Evolutionary conservation across 2,113 vertebrate species (phyloP).

Genomic region (Oryzias woworae): DNA sequence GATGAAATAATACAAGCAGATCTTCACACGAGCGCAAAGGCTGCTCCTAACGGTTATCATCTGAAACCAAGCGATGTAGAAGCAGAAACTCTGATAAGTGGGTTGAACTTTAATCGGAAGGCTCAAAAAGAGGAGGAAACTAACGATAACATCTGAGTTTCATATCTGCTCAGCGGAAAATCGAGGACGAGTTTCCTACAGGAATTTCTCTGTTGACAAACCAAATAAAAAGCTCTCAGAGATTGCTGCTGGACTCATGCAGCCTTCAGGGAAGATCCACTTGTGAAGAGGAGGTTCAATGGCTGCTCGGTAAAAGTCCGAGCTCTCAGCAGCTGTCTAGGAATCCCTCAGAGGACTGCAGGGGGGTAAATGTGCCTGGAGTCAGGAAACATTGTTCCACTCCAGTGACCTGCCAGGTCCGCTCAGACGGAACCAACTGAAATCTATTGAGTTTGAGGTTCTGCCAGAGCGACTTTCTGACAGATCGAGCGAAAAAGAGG

Average conservation of each 20-base stretch:
- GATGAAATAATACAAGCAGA: too few relatives aligned
- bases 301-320: background rate
- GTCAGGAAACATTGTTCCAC: slow-evolving; percentile 38
- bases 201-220: too few relatives aligned
- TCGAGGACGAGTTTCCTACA: too few relatives aligned
- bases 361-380: slow-evolving; percentile 16
- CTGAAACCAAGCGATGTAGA: background rate
- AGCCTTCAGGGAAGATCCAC: background rate
- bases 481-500: background rate
- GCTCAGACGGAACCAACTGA: slow-evolving; percentile 35
- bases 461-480: slow-evolving; percentile 25
- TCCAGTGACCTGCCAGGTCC: slow-evolving; percentile 18
- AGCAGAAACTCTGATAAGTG: background rate
- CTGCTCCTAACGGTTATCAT: background rate
- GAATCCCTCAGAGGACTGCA: background rate
- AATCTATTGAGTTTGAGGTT: slow-evolving; percentile 21
- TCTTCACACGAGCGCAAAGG: background rate
- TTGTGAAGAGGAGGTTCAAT: background rate
- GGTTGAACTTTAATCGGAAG: background rate
- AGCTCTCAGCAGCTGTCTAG: slow-evolving; percentile 2
- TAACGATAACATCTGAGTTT: too few relatives aligned
- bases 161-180: too few relatives aligned
- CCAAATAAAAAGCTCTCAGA: too few relatives aligned
- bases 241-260: too few relatives aligned
- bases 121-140: background rate